Base-by-base conservation (phyloP, 2,888 invertebrate genomes). In the Drosophila planitibia region DNA sequence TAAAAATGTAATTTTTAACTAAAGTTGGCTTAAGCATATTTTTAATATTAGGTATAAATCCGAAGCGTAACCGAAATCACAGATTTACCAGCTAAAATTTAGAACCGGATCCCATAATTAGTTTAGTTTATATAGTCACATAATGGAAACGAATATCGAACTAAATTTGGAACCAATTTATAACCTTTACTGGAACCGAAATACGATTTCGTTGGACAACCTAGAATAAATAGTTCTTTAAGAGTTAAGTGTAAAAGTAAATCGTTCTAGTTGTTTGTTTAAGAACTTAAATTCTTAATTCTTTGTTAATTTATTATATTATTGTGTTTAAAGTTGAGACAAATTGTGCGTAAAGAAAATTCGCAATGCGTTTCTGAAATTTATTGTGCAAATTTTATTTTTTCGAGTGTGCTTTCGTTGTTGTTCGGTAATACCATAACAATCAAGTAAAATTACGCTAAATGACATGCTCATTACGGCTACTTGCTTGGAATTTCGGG, bases 381-480 rank as follows among this genome's bases (percentile, higher is more conserved):
- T 10, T 10, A 5, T 30, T 28, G 19, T 2, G 52, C 2, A 7
- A 16, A 22, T 53, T 33, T 16, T 9, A 22, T 47, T 55, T 55
- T 35, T 16, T 10, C 39, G n/a, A 30, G 57, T 57, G 57, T 39
- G 6, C 0, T 39, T n/a, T 37, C 58, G 74, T 55, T 76, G 61
- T 59, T 60, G 35, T 54, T 86, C 70, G 77, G 85, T 90, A 89
- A 88, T 88, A 70, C 88, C 85, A 85, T 85, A 85, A 85, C 90
- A 90, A 85, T 85, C 88, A 88, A 81, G 67, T 76, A 70, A 90
- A 85, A 85, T 85, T 85, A 85, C 90, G 81, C 81, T 90, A 88
- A 85, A 90, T 90, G 85, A 85, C 90, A 88, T 83, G 90, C 90
- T 85, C 85, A 88, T 85, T 85, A 85, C 81, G 81, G 76, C 73